phyloP scores from a whole-genome alignment of 2,797 vertebrate genomes.

The Chelmon rostratus region DNA sequence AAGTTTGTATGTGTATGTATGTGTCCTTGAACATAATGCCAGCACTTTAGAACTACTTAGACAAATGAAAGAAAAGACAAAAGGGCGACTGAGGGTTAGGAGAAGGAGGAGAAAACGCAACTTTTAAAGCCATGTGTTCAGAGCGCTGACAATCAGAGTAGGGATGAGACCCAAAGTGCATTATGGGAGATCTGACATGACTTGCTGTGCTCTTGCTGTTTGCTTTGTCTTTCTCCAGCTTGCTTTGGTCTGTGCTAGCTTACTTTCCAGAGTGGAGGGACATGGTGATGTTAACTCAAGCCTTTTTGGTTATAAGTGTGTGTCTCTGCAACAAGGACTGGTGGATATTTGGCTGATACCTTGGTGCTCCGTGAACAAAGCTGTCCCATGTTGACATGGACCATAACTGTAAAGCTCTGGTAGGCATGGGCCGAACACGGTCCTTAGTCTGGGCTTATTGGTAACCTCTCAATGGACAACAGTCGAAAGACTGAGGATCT shows the following conservation, averaged over 20 bases:
- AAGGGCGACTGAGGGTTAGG: constrained; percentile 56
- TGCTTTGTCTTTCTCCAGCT: constrained; percentile 80
- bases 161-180: constrained; percentile 80
- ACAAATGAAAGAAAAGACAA: constrained; percentile 51
- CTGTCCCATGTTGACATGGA: constrained; percentile 71
- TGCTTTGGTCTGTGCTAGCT: constrained; percentile 80
- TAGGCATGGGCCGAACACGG: constrained; percentile 55
- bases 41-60: constrained; percentile 85
- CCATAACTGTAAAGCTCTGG: constrained; percentile 70
- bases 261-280: constrained; percentile 70
- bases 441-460: constrained; percentile 52
- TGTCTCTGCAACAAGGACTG: constrained; percentile 72
- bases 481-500: constrained; percentile 47
- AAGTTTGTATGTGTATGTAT: constrained; percentile 74
- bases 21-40: constrained; percentile 82
- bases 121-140: constrained; percentile 87
- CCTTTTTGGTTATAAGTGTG: constrained; percentile 67
- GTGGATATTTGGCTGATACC: constrained; percentile 66
- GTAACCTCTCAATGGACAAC: constrained; percentile 66
- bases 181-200: constrained; percentile 81
- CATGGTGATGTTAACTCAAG: constrained; percentile 57
- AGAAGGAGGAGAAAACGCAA: constrained; percentile 58
- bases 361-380: constrained; percentile 80
- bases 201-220: constrained; percentile 80
- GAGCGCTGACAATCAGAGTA: constrained; percentile 89